Percentiles rank a stretch among this genome's conserved stretches.
Conservation (phyloP, 2,113 vertebrate species). For the Callaeas wilsoni region DNA sequence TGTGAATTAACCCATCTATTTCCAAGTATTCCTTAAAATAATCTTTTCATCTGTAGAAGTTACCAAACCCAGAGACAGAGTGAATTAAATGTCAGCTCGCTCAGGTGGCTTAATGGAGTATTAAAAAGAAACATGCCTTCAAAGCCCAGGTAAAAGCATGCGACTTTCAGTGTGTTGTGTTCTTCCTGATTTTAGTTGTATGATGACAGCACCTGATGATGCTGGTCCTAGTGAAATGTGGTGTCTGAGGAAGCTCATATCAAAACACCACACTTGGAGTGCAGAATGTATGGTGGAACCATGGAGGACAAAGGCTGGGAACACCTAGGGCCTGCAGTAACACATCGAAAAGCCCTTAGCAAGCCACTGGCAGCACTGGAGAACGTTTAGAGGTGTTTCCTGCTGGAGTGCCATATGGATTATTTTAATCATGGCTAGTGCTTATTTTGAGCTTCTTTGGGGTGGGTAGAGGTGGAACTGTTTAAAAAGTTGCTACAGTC, state of each 20-base stretch:
- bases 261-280: not conserved
- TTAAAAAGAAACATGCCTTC: not conserved
- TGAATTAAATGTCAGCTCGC: not conserved
- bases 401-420: not conserved
- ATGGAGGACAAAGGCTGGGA: not conserved
- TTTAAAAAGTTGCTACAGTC: not conserved
- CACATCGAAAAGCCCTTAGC: not conserved
- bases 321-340: not conserved
- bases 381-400: not conserved
- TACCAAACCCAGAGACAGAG: not conserved
- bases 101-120: not conserved
- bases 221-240: not conserved
- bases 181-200: not conserved
- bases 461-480: not conserved
- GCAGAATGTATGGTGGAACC: not conserved
- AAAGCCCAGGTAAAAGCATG: not conserved
- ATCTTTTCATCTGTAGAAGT: not conserved
- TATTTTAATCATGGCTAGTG: not conserved
- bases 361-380: not conserved
- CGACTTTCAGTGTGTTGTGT: not conserved
- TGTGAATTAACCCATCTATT: not conserved
- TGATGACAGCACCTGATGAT: not conserved
- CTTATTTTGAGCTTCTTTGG: not conserved
- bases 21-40: not conserved
- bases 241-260: not conserved